Evolutionary conservation across 2,797 vertebrate genomes (phyloP).

Genomic region (Yasuhikotakia modesta): DNA sequence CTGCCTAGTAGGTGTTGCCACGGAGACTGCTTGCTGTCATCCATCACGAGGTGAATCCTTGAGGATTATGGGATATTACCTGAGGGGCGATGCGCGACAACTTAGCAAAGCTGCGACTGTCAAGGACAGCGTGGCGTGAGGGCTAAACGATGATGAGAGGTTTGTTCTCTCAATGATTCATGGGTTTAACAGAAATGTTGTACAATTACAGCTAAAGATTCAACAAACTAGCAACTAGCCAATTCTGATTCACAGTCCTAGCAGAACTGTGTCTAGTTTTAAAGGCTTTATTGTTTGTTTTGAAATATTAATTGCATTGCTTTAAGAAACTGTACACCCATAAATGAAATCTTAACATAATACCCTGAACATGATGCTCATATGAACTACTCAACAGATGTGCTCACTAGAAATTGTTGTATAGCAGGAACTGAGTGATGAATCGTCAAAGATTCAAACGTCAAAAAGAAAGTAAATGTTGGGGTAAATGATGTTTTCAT

Average conservation of each 20-base stretch:
- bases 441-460: too few species aligned
- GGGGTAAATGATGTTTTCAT: not conserved
- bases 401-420: not conserved
- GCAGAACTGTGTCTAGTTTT: too few species aligned
- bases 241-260: not conserved
- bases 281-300: not conserved
- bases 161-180: not conserved
- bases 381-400: not conserved
- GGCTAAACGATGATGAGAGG: slow-evolving; percentile 44
- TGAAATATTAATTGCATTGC: not conserved
- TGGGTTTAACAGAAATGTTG: not conserved
- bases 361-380: too few species aligned
- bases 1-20: slow-evolving; percentile 44
- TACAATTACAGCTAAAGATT: not conserved
- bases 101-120: slow-evolving; percentile 28
- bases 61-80: slow-evolving; percentile 35
- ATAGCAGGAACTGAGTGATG: not conserved
- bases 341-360: not conserved
- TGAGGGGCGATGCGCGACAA: slow-evolving; percentile 20
- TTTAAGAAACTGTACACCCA: not conserved
- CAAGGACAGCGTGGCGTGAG: slow-evolving; percentile 32
- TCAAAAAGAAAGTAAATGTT: too few species aligned
- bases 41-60: slow-evolving; percentile 66
- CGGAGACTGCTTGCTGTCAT: slow-evolving; percentile 51
- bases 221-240: not conserved